Base-by-base conservation (phyloP, 2,113 vertebrate genomes). In the Esox niger region DNA sequence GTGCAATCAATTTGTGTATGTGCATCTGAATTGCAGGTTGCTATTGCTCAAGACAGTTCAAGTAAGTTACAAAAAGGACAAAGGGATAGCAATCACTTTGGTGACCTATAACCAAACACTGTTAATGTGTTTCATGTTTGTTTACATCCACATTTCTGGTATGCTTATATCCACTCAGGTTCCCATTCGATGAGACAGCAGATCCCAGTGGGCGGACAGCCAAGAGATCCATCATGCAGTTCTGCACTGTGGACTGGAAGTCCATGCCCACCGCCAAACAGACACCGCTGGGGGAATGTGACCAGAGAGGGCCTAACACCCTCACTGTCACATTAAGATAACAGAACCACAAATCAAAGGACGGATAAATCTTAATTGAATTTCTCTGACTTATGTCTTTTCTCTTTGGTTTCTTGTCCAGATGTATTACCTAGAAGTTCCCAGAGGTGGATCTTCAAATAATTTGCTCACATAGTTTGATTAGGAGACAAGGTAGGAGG, bases 221-320 rank as follows among this genome's bases (percentile, higher is more conserved):
- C 33, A 54, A 81, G 68, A 88, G 91, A 70, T 91, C 91, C 1
- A 0, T 86, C 4, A 86, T 90, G 82, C 67, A 90, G 43, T 71
- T 91, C 55, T 88, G 86, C 13, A 82, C 5, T 54, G 4, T 93
- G 74, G 90, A 92, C 61, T 93, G 93, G 92, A 84, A 68, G 25
- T 88, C 84, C 2, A 74, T 90, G 52, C 73, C 73, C 43, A 84
- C 84, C 29, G 70, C 65, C 63, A 82, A 81, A 43, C 89, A 92
- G 74, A 86, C 73, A 26, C 63, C 32, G n/a, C 66, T 80, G 1
- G 47, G 76, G n/a, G 83, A 72, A 6, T 72, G 76, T 66, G 66
- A 10, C 11, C 32, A 33, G 64, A 46, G 81, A 15, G 29, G 57
- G 1, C 3, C 2, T 20, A 71, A 88, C 46, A 89, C 84, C 78